Evolutionary conservation across 2,113 vertebrate species (phyloP).

Genomic region (Callopanchax toddi): DNA sequence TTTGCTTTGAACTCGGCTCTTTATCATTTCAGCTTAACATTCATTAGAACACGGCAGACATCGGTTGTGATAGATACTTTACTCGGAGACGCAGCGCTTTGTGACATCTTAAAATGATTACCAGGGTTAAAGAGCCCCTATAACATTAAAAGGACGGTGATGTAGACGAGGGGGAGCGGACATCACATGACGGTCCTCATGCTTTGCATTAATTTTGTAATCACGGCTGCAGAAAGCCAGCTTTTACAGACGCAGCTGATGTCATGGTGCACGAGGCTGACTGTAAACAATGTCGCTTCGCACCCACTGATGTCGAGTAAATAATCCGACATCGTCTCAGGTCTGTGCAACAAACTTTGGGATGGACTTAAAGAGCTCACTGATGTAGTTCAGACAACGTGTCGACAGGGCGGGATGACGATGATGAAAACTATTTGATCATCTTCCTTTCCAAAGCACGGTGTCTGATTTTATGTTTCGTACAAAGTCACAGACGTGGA

Average conservation of each 20-base stretch:
- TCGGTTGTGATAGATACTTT: conserved; percentile 58
- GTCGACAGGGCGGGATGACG: conserved; percentile 10
- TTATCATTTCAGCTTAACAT: conserved; percentile 66
- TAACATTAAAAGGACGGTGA: conserved; percentile 35
- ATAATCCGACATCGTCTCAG: conserved; percentile 24
- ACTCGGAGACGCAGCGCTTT: conserved; percentile 40
- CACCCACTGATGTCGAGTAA: conserved; percentile 41
- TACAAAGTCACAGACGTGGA: conserved; percentile 23
- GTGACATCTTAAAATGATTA: conserved; percentile 74
- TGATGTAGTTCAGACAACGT: conserved; percentile 18
- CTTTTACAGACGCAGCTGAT: conserved; percentile 59
- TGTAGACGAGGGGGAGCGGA: neutral
- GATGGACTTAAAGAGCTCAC: conserved; percentile 11
- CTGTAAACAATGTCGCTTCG: conserved; percentile 64
- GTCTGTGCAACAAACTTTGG: conserved; percentile 11
- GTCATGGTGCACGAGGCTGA: conserved; percentile 49
- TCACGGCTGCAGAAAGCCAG: conserved; percentile 44
- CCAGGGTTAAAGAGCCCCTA: conserved; percentile 58
- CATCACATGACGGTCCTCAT: conserved; percentile 40
- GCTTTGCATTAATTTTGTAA: conserved; percentile 65
- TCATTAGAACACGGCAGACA: conserved; percentile 62
- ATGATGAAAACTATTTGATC: conserved; percentile 34
- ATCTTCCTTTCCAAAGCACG: conserved; percentile 22
- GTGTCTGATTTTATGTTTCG: conserved; percentile 33
- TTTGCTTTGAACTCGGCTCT: conserved; percentile 61